phyloP scores from a whole-genome alignment of 2,888 invertebrate genomes.

The Sphaerophoria taeniata region DNA sequence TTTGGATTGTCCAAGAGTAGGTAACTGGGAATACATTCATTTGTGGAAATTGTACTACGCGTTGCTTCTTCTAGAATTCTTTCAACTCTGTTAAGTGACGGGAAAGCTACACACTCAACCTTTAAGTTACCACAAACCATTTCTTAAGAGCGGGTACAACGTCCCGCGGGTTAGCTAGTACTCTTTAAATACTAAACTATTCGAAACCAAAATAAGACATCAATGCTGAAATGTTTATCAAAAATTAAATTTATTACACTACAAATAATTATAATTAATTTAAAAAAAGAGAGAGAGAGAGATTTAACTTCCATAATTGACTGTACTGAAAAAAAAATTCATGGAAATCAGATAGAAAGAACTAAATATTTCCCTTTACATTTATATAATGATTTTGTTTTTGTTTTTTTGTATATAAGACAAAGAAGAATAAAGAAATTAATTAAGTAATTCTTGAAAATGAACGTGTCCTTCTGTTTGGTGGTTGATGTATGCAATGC shows the following conservation, averaged over 20 bases:
- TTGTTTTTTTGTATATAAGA: background rate
- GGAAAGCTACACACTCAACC: too few relatives aligned
- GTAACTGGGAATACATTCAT: too few relatives aligned
- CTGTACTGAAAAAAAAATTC: constrained; percentile 60
- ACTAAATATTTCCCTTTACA: constrained; percentile 32
- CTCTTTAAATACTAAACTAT: background rate
- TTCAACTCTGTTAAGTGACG: too few relatives aligned
- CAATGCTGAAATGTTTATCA: constrained; percentile 71
- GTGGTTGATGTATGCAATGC: constrained; percentile 68
- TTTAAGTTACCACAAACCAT: too few relatives aligned
- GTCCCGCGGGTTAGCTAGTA: background rate
- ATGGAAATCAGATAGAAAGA: constrained; percentile 41
- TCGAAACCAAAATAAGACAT: constrained; percentile 33
- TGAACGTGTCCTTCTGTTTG: constrained; percentile 48
- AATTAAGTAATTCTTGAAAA: constrained; percentile 62
- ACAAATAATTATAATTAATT: constrained; percentile 74
- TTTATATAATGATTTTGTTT: background rate
- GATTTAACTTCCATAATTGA: constrained; percentile 68
- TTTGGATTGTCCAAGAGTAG: too few relatives aligned
- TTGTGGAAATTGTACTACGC: too few relatives aligned
- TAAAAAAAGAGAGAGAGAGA: constrained; percentile 66
- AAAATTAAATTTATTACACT: constrained; percentile 74
- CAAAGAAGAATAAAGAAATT: constrained; percentile 29
- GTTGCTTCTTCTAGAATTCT: too few relatives aligned
- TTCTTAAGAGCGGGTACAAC: too few relatives aligned